Percentiles rank a stretch among this genome's conserved stretches.
phyloP scores from a whole-genome alignment of 2,113 vertebrate genomes.

The Rhabdomys dilectus region DNA sequence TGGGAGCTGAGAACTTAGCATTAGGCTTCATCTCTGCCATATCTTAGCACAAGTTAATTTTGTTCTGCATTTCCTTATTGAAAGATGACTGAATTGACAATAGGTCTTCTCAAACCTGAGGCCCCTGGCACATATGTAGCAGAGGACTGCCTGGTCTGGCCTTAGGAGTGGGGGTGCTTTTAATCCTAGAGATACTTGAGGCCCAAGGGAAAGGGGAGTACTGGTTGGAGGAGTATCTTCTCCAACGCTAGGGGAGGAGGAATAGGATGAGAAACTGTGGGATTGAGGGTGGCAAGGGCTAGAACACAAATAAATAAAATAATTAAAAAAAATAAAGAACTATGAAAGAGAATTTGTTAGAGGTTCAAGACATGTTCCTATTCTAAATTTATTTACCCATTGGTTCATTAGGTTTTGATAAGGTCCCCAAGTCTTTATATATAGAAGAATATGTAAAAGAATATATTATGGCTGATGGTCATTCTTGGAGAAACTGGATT shows the following conservation, averaged over 20 bases:
- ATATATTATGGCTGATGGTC: not conserved
- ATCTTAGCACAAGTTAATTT: slow-evolving; percentile 2
- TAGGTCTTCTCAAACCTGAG: not conserved
- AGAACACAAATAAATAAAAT: too few species aligned
- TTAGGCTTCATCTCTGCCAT: not conserved
- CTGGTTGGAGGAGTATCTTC: too few species aligned
- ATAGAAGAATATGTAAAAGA: not conserved
- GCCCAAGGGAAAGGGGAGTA: too few species aligned
- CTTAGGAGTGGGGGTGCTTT: too few species aligned
- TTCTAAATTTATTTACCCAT: not conserved
- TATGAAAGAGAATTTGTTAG: not conserved
- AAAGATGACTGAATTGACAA: slow-evolving; percentile 1
- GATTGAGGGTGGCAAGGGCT: too few species aligned
- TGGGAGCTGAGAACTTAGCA: not conserved
- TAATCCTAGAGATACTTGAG: too few species aligned
- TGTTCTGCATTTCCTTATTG: not conserved
- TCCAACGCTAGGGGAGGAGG: too few species aligned
- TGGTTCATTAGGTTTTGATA: not conserved
- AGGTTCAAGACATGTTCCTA: not conserved
- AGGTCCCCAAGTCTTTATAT: not conserved
- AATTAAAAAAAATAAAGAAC: not conserved
- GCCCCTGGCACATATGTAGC: too few species aligned
- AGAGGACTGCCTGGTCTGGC: too few species aligned
- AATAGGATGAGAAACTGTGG: too few species aligned
- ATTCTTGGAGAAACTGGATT: not conserved